phyloP scores from a whole-genome alignment of 2,888 invertebrate species.

The Tubulanus polymorphus region DNA sequence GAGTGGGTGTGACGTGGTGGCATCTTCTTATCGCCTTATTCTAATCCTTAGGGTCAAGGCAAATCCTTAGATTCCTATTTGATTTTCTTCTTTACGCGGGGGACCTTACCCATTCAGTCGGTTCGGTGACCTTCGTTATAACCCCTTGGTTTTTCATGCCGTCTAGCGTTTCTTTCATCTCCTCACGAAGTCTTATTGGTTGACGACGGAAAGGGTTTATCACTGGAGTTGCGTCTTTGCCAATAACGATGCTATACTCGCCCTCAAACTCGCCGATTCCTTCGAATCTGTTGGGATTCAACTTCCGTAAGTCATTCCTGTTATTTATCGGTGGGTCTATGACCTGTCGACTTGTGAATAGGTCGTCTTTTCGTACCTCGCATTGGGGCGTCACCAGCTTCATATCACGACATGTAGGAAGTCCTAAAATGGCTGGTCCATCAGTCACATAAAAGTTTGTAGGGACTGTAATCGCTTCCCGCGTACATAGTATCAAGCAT shows the following conservation, averaged over 20 bases:
- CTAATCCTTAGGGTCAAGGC: background rate
- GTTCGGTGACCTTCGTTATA: background rate
- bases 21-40: slow-evolving; percentile 6
- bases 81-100: slow-evolving; percentile 2
- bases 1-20: slow-evolving; percentile 11
- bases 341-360: background rate
- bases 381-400: background rate
- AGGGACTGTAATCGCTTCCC: too few relatives aligned
- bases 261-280: background rate
- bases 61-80: slow-evolving; percentile 4
- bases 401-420: background rate
- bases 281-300: slow-evolving; percentile 4
- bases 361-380: background rate
- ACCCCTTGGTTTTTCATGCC: background rate
- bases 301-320: background rate
- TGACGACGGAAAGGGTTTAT: background rate
- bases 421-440: slow-evolving; percentile 5
- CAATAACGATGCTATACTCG: background rate
- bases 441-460: background rate
- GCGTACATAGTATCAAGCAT: too few relatives aligned
- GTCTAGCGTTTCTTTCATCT: background rate
- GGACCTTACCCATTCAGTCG: slow-evolving; percentile 1
- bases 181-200: background rate
- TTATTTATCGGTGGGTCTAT: slow-evolving; percentile 3
- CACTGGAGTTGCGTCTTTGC: background rate